Evolutionary conservation across 2,888 invertebrate species (phyloP), one percentile per base, ranked within the genome.

Genomic region (Sinhomidia bicolor): DNA sequence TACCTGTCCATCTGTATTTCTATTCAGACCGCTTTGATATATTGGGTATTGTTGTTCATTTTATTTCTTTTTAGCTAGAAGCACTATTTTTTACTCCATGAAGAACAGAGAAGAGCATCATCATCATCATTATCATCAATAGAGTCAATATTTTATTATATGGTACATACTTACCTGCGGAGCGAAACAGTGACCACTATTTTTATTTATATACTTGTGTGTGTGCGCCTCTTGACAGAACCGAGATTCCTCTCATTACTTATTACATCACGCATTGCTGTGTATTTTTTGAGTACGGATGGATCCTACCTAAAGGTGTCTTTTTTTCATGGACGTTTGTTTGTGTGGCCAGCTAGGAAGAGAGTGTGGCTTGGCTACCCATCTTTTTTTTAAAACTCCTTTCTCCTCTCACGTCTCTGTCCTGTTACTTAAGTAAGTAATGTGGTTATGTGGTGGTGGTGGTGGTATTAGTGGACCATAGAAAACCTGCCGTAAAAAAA

Each of bases 11-110:
- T n/a, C n/a, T n/a, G n/a, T n/a, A n/a, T 57, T 10, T 20, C 57
- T 17, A 57, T 17, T 17, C 17, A 1, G 0, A 7, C 14, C 29
- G 26, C 17, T 14, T 14, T 62, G 29, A 2, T 29, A 62, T 62
- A 14, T 10, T 60, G 26, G 23, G 60, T 9, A 23, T 29, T 62
- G n/a, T 44, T 44, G 71, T 60, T 60, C 17, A 1, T 71, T 68
- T 71, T 71, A 41, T 71, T 20, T 20, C 20, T n/a, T 36, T 71
- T 36, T 9, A 71, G 20, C 26, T 65, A 62, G 29, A 12, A 62
- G 12, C 29, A 29, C 29, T 14, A 29, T 36, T 79, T 62, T 81
- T 71, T 71, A 83, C 68, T 71, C 71, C 68, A 82, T 29, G 41
- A 51, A 68, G 29, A 23, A 7, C 57, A 3, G 17, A 79, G 80